Evolutionary conservation across 2,888 invertebrate genomes (phyloP).

Genomic region (Formica aserva): DNA sequence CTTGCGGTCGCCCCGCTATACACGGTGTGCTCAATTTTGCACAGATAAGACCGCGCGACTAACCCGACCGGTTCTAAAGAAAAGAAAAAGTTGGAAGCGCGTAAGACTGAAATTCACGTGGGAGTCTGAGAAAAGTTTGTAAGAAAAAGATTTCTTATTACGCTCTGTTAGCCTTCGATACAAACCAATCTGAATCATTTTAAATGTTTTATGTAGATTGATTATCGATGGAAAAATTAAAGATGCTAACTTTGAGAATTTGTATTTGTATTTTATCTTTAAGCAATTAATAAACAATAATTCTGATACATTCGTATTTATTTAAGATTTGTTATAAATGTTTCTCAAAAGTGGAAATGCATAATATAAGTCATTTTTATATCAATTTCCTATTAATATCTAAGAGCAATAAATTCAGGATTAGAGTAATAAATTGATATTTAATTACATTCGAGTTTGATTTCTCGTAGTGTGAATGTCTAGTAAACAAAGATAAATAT

Average conservation of each 20-base stretch:
- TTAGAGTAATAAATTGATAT: background rate
- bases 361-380: background rate
- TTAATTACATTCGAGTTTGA: background rate
- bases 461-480: background rate
- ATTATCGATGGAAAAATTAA: conserved; percentile 5
- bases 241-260: conserved; percentile 8
- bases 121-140: conserved; percentile 33
- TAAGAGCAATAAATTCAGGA: background rate
- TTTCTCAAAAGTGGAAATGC: background rate
- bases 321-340: background rate
- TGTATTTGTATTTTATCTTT: too few relatives aligned
- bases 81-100: conserved; percentile 64
- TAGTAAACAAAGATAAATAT: background rate
- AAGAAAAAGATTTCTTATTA: conserved; percentile 13
- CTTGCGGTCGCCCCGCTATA: conserved; percentile 42
- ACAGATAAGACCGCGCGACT: conserved; percentile 51
- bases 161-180: background rate
- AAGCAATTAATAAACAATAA: background rate
- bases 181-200: background rate
- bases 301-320: background rate
- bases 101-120: conserved; percentile 31
- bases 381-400: background rate
- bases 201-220: background rate
- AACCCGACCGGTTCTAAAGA: conserved; percentile 52
- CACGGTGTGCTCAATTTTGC: conserved; percentile 61